Conservation (phyloP, 2,888 invertebrate genomes). For the Gastrophysa polygoni region DNA sequence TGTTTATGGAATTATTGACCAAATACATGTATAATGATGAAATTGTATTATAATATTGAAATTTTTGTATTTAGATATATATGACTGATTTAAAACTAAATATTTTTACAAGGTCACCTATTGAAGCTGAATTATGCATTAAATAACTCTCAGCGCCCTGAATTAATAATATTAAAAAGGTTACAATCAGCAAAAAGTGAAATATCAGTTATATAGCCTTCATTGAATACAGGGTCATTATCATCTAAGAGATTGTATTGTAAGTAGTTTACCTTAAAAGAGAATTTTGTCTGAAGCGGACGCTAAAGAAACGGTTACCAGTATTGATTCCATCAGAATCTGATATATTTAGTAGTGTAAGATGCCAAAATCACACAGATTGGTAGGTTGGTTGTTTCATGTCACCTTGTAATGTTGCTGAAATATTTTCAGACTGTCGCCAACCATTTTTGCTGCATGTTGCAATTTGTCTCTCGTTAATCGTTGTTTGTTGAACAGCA, state of each 20-base stretch:
- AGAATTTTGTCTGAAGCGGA: slow-evolving; percentile 48
- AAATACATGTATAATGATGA: slow-evolving; percentile 38
- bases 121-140: slow-evolving; percentile 39
- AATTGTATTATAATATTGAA: slow-evolving; percentile 45
- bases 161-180: slow-evolving; percentile 42
- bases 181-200: slow-evolving; percentile 54
- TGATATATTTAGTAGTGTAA: slow-evolving; percentile 41
- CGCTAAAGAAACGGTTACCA: slow-evolving; percentile 47
- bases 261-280: slow-evolving; percentile 52
- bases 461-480: slow-evolving; percentile 4
- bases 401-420: background rate
- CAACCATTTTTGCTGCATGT: slow-evolving; percentile 15
- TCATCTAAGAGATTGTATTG: slow-evolving; percentile 56
- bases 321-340: slow-evolving; percentile 53
- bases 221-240: slow-evolving; percentile 59
- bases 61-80: slow-evolving; percentile 45
- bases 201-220: slow-evolving; percentile 58
- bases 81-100: slow-evolving; percentile 46
- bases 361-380: slow-evolving; percentile 36
- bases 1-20: slow-evolving; percentile 39
- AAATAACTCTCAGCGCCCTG: slow-evolving; percentile 43
- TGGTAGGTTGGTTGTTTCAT: slow-evolving; percentile 30
- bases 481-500: background rate
- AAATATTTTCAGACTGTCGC: slow-evolving; percentile 7
- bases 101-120: slow-evolving; percentile 42